phyloP scores from a whole-genome alignment of 2,888 invertebrate genomes.

The Helleia helle region DNA sequence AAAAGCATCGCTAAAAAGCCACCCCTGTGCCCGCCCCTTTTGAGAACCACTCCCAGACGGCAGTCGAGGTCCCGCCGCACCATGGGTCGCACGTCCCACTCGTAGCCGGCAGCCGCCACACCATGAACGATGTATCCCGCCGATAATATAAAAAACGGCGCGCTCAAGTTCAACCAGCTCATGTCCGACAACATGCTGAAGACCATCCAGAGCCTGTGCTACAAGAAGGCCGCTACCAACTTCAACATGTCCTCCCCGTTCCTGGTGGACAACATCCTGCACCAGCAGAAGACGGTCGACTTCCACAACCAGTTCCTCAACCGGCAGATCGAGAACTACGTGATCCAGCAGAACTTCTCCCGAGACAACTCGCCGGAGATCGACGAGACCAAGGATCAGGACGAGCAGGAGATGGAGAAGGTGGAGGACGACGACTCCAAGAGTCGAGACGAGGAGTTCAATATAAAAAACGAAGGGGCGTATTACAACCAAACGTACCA shows the following conservation, averaged over 20 bases:
- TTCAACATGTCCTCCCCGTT: constrained; percentile 76
- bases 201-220: constrained; percentile 59
- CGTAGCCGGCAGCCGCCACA: constrained; percentile 1
- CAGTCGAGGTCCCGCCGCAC: constrained; percentile 41
- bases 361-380: constrained; percentile 55
- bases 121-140: constrained; percentile 56
- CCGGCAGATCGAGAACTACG: constrained; percentile 61
- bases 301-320: constrained; percentile 71
- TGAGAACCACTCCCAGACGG: constrained; percentile 51
- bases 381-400: constrained; percentile 41
- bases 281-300: constrained; percentile 68
- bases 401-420: constrained; percentile 30
- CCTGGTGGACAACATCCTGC: constrained; percentile 75
- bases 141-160: constrained; percentile 56
- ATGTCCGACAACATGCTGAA: constrained; percentile 65
- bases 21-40: constrained; percentile 59
- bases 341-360: constrained; percentile 45
- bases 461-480: constrained; percentile 44
- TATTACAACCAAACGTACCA: constrained; percentile 46
- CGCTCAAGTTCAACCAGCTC: constrained; percentile 52
- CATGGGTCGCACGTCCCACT: constrained; percentile 27
- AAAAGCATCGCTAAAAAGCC: constrained; percentile 60
- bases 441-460: constrained; percentile 35
- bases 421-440: constrained; percentile 40
- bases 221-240: constrained; percentile 44